phyloP scores from a whole-genome alignment of 2,888 invertebrate species.

The Melanostoma scalare region DNA sequence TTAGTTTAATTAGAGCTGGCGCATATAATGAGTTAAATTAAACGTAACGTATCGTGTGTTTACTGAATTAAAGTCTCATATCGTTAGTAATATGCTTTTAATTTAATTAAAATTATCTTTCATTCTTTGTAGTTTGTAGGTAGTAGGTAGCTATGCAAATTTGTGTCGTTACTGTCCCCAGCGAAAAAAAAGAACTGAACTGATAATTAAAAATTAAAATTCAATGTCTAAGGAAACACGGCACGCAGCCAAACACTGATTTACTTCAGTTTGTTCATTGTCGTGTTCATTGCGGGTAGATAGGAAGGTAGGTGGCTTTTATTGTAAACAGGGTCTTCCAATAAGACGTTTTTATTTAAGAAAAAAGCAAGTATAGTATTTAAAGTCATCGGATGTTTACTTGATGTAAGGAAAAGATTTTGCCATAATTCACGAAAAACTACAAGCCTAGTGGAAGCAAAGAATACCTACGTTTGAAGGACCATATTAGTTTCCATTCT shows the following conservation, averaged over 20 bases:
- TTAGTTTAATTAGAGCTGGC: constrained; percentile 61
- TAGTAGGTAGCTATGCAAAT: constrained; percentile 14
- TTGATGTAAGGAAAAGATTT: too few species aligned
- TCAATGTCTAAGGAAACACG: constrained; percentile 11
- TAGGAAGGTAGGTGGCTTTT: too few species aligned
- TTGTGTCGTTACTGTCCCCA: constrained; percentile 15
- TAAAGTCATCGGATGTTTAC: too few species aligned
- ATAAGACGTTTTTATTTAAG: too few species aligned
- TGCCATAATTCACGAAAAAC: too few species aligned
- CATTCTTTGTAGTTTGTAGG: neutral
- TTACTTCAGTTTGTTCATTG: constrained; percentile 45
- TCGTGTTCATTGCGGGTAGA: constrained; percentile 34
- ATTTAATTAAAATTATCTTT: constrained; percentile 57
- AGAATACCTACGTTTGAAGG: too few species aligned
- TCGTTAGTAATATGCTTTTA: constrained; percentile 60
- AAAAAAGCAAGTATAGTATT: too few species aligned
- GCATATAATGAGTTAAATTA: constrained; percentile 58
- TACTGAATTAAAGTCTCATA: constrained; percentile 64
- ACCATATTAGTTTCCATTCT: too few species aligned
- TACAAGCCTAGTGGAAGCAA: too few species aligned
- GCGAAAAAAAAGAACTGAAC: too few species aligned
- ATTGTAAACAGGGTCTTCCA: too few species aligned
- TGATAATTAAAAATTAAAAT: constrained; percentile 57
- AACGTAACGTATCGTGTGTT: constrained; percentile 27
- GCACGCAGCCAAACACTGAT: constrained; percentile 60